phyloP scores from a whole-genome alignment of 53 echinoderm and acorn worm species.

The Echinometra lucunter region DNA sequence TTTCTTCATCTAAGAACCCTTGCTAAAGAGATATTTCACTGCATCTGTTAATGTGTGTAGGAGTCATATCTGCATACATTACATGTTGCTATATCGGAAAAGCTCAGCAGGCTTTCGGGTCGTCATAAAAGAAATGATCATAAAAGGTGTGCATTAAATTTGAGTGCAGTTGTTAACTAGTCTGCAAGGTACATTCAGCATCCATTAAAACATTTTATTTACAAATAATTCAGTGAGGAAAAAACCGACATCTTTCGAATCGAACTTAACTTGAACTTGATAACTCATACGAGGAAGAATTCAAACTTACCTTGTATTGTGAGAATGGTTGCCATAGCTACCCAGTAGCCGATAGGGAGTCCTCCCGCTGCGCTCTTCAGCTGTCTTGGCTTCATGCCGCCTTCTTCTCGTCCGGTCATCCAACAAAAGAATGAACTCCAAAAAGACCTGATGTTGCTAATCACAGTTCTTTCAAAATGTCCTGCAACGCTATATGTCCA shows the following conservation, averaged over 20 bases:
- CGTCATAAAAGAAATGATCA: too few species aligned
- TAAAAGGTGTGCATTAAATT: too few species aligned
- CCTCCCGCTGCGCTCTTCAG: neutral
- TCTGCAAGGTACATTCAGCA: neutral
- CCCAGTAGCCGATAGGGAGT: neutral
- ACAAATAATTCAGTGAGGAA: neutral
- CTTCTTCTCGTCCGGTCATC: neutral
- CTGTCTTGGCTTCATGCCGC: neutral
- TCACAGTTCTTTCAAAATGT: neutral
- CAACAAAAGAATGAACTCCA: neutral
- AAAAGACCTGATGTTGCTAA: neutral
- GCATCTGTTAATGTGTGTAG: too few species aligned
- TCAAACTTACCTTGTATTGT: neutral
- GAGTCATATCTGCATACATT: too few species aligned
- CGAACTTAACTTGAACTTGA: neutral
- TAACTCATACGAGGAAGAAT: neutral
- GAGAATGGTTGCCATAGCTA: slow-evolving; percentile 26
- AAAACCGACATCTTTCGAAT: neutral
- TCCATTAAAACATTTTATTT: too few species aligned
- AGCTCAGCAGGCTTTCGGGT: too few species aligned
- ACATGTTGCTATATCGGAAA: too few species aligned
- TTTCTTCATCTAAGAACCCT: too few species aligned
- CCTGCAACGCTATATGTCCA: neutral
- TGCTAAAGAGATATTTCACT: too few species aligned
- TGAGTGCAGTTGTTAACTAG: too few species aligned